phyloP scores from a whole-genome alignment of 2,888 invertebrate genomes.

The Zele albiditarsus region DNA sequence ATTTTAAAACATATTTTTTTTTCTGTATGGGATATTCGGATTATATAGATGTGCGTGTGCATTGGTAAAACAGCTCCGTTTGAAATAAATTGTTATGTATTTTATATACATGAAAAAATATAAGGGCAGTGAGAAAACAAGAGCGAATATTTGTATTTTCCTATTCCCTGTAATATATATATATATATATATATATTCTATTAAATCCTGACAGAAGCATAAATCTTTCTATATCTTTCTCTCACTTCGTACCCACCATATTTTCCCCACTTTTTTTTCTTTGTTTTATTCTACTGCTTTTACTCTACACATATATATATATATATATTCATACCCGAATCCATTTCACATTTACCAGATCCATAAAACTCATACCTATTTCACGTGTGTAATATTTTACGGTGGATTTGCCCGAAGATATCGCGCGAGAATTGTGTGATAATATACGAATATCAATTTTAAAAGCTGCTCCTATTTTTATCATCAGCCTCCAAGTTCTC shows the following conservation, averaged over 20 bases:
- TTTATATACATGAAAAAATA: too few species aligned
- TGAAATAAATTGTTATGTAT: too few species aligned
- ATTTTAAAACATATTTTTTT: too few species aligned
- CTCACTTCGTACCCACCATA: not conserved
- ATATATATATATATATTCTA: conserved; percentile 45
- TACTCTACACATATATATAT: not conserved
- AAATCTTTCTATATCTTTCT: conserved; percentile 14
- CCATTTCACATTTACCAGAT: conserved; percentile 19
- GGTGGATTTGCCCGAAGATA: conserved; percentile 7
- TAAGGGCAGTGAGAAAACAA: not conserved
- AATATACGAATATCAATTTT: conserved; percentile 11
- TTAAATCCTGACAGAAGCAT: conserved; percentile 48
- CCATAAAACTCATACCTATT: conserved; percentile 25
- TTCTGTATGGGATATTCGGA: too few species aligned
- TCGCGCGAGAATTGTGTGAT: conserved; percentile 2
- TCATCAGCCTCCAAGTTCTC: conserved; percentile 1
- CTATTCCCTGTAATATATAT: conserved; percentile 50
- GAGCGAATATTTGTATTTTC: conserved; percentile 46
- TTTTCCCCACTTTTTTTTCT: not conserved
- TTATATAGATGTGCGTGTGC: too few species aligned
- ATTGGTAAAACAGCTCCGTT: too few species aligned
- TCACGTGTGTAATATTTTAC: conserved; percentile 25
- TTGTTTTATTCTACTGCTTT: not conserved
- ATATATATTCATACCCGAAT: not conserved
- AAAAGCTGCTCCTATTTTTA: not conserved